Evolutionary conservation across 2,888 invertebrate species (phyloP), one percentile per base, ranked within the genome.

Genomic region (Tipula helvola): DNA sequence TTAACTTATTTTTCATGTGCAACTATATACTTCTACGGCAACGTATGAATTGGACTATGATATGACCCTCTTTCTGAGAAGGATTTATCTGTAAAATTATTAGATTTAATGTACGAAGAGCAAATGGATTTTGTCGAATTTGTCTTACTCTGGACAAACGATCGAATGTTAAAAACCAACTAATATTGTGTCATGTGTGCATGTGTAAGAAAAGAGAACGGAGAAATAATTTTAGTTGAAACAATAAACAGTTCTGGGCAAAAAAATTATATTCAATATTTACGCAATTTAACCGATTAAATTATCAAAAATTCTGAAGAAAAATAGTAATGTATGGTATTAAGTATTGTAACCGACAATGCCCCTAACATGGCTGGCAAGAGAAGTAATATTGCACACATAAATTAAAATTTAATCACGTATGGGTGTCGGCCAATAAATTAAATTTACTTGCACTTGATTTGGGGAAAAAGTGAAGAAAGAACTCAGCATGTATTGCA

Each of bases 331-430:
- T 83, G 83, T 83, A 83, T 28, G 83, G 0, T 83, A 83, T 83
- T 28, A 83, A 83, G 83, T 83, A 83, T 83, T 83, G 83, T 36
- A 83, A 83, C 83, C 36, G 83, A 16, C 83, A 83, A 83, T 83
- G 36, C 83, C 28, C 36, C 83, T 83, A 83, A 83, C 83, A 83
- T 83, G 83, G 83, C 83, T 83, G 83, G 83, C 83, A 28, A 28
- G 83, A 83, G 0, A 83, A 83, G 18, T 83, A 83, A 83, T 83
- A 83, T 83, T 83, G 83, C 16, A 36, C 83, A 83, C 12, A 36
- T 83, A 83, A 83, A 83, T 83, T 3, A 28, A 83, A 83, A 28
- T 4, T 36, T 0, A 83, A 83, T 83, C 3, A 83, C 36, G n/a
- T n/a, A n/a, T n/a, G n/a, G n/a, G n/a, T n/a, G n/a, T n/a, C n/a